Evolutionary conservation across 2,113 vertebrate genomes (phyloP).

Genomic region (Progne subis): DNA sequence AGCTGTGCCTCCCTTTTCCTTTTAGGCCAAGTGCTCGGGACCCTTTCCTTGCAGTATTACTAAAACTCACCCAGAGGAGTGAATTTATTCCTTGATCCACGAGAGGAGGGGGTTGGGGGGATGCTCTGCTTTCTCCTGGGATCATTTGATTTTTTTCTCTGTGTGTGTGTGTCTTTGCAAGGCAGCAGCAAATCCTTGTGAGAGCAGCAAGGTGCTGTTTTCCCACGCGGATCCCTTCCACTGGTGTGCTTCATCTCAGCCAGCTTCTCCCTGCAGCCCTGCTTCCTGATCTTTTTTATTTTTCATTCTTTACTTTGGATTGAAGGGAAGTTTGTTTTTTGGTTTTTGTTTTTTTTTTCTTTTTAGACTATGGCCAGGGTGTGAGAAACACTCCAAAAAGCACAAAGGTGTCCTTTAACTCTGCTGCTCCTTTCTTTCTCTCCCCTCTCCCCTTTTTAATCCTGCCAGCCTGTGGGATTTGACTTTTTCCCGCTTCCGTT

Average conservation of each 20-base stretch:
- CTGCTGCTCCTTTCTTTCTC: conserved; percentile 36
- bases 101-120: background rate
- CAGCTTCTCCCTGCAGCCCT: background rate
- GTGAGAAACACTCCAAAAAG: conserved; percentile 34
- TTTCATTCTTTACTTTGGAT: background rate
- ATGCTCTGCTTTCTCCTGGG: background rate
- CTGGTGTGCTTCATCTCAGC: conserved; percentile 8
- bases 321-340: conserved; percentile 7
- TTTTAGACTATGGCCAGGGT: conserved; percentile 31
- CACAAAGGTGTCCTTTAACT: conserved; percentile 58
- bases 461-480: conserved; percentile 23
- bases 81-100: background rate
- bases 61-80: background rate
- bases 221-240: conserved; percentile 26
- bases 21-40: conserved; percentile 19
- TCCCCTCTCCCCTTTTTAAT: conserved; percentile 26
- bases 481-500: conserved; percentile 23
- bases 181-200: conserved; percentile 27
- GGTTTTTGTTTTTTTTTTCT: background rate
- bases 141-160: background rate
- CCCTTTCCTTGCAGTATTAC: conserved; percentile 51
- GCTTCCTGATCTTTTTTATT: background rate
- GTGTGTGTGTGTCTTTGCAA: background rate
- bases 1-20: conserved; percentile 60
- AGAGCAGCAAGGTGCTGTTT: conserved; percentile 6